These are phyloP conservation scores for Epinotia demarniana DNA, from an alignment of 2,888 invertebrate species.

Conservation along the genomic window DNA sequence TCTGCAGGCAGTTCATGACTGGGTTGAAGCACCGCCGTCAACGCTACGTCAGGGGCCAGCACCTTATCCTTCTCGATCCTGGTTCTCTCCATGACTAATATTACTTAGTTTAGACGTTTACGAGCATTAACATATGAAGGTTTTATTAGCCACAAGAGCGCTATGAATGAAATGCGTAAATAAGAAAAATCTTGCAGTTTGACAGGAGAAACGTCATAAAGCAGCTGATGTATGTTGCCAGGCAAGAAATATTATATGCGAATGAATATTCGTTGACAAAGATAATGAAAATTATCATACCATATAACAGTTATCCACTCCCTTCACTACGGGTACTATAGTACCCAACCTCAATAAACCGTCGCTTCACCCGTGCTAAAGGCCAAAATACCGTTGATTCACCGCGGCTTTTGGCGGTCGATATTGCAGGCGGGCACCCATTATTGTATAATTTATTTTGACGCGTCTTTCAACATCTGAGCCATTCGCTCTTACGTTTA, in stretches of 20 bases:
- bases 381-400: no score
- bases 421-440: no score
- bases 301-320: no score
- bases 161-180: constrained; percentile 15
- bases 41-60: constrained; percentile 82
- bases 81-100: constrained; percentile 63
- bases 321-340: no score
- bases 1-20: constrained; percentile 87
- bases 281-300: no score
- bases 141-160: constrained; percentile 3
- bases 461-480: no score
- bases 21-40: constrained; percentile 88
- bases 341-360: no score
- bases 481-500: no score
- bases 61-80: constrained; percentile 61
- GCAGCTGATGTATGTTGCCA: constrained; percentile 32
- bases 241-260: background rate
- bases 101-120: constrained; percentile 9
- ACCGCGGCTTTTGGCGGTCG: no score
- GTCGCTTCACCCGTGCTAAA: no score
- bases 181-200: background rate
- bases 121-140: constrained; percentile 27
- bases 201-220: constrained; percentile 22
- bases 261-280: background rate
- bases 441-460: no score